Base-by-base conservation (phyloP, 64 coral and sea anemone species). In the Montipora sp. region DNA sequence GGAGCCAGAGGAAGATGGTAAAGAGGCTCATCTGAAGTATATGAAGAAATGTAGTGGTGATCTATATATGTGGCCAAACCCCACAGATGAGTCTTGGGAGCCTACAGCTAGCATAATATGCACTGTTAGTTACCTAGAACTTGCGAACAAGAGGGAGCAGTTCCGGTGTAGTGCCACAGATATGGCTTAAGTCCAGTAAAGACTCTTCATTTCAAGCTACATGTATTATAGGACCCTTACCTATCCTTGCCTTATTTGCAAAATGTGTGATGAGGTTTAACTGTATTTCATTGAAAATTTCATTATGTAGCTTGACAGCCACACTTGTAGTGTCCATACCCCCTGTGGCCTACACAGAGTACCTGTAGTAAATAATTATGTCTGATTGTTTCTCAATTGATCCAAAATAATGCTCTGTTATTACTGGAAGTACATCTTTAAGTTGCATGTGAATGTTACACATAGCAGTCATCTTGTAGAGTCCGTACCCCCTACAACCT, bases 1-100 rank as follows among this genome's bases (percentile, higher is more conserved):
- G 47, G 80, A 83, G 48, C 9, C 60, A 53, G 50, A 53, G 50
- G 48, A 83, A 58, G 50, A 83, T 83, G 50, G 50, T 2, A 58
- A 83, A 58, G 49, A 83, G 50, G 80, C 80, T 58, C 19, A 57
- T 60, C 80, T 83, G 80, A 83, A 58, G 80, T 83, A 57, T 58
- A 83, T 63, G 80, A 83, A 83, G 80, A 83, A 83, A 12, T 63
- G 60, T 63, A 63, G 60, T 63, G 60, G 60, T 63, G 60, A 63
- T 63, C 60, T 63, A 63, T 63, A 19, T 58, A 83, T 57, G 80
- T 83, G 80, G 80, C 51, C 80, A 83, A 83, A 53, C 50, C 79
- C 79, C 16, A 50, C 3, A 81, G 79, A 81, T 81, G 79, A 81
- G 48, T 57, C 79, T 49, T 59, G 79, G 79, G 79, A 81, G 47